phyloP scores from a whole-genome alignment of 2,888 invertebrate species.

The Amorpha juglandis region DNA sequence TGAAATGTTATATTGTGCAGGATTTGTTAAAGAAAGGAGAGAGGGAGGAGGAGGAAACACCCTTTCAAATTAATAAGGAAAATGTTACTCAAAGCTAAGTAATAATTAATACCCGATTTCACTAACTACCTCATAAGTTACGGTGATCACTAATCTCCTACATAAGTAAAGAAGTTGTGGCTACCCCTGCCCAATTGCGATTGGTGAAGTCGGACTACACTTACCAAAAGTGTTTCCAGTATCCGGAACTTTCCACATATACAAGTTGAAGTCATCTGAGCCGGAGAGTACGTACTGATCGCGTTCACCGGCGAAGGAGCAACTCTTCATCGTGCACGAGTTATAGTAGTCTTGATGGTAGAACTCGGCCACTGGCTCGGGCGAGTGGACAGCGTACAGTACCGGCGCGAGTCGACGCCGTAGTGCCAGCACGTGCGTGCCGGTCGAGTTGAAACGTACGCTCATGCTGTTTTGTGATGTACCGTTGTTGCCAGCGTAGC shows the following conservation, averaged over 20 bases:
- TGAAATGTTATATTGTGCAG: too few species aligned
- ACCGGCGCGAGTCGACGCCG: slow-evolving; percentile 94
- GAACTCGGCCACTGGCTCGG: slow-evolving; percentile 92
- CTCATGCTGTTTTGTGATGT: slow-evolving; percentile 93
- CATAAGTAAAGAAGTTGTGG: too few species aligned
- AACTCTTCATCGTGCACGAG: slow-evolving; percentile 98
- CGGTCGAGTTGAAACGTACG: slow-evolving; percentile 93
- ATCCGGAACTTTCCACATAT: slow-evolving; percentile 95
- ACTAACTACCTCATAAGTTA: too few species aligned
- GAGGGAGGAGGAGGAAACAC: too few species aligned
- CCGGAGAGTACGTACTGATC: slow-evolving; percentile 96
- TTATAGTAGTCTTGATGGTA: slow-evolving; percentile 97
- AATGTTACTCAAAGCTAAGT: too few species aligned
- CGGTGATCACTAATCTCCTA: too few species aligned
- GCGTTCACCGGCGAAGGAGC: slow-evolving; percentile 94
- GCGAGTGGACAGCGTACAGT: slow-evolving; percentile 88
- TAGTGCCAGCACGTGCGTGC: slow-evolving; percentile 91
- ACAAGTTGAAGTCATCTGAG: slow-evolving; percentile 97
- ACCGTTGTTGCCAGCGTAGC: slow-evolving; percentile 87
- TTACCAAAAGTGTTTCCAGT: slow-evolving; percentile 75
- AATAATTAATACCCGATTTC: too few species aligned
- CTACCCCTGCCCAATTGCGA: too few species aligned
- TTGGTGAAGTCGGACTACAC: slow-evolving; percentile 32
- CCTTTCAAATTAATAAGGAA: too few species aligned
- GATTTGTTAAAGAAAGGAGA: too few species aligned